phyloP scores from a whole-genome alignment of 2,888 invertebrate species.

The Yponomeuta evonymella region DNA sequence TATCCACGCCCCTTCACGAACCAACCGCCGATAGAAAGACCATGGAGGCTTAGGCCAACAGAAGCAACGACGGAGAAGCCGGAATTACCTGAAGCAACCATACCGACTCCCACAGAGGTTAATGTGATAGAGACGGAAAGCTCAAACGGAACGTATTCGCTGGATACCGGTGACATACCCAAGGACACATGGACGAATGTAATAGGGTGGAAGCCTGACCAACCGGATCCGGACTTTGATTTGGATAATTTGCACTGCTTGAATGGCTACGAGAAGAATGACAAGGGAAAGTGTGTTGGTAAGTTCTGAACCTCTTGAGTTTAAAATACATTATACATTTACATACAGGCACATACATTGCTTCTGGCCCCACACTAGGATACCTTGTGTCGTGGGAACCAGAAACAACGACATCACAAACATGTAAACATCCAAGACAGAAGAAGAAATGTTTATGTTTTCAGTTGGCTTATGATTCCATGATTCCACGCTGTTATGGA shows the following conservation, averaged over 20 bases:
- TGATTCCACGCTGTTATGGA: too few species aligned
- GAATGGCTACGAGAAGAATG: conserved; percentile 73
- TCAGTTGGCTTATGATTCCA: too few species aligned
- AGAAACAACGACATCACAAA: too few species aligned
- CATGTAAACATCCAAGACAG: too few species aligned
- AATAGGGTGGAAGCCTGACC: conserved; percentile 32
- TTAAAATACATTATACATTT: too few species aligned
- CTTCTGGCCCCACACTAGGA: too few species aligned
- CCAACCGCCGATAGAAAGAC: background rate
- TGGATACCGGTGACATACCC: conserved; percentile 42
- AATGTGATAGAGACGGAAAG: conserved; percentile 34
- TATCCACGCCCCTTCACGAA: conserved; percentile 20
- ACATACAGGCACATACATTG: too few species aligned
- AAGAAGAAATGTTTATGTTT: too few species aligned
- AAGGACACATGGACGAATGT: conserved; percentile 46
- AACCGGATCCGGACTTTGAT: conserved; percentile 38
- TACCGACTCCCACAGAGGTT: background rate
- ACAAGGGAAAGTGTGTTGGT: conserved; percentile 76
- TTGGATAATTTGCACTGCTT: conserved; percentile 57
- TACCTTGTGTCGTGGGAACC: too few species aligned
- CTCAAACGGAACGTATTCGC: conserved; percentile 34
- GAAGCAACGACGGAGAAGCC: conserved; percentile 18
- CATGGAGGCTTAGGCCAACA: conserved; percentile 19
- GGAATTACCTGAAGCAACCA: background rate
- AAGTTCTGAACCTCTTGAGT: conserved; percentile 28